Conservation (phyloP, 30 jellyfish, hydroid and myxozoan species). For the Aurelia sp. region DNA sequence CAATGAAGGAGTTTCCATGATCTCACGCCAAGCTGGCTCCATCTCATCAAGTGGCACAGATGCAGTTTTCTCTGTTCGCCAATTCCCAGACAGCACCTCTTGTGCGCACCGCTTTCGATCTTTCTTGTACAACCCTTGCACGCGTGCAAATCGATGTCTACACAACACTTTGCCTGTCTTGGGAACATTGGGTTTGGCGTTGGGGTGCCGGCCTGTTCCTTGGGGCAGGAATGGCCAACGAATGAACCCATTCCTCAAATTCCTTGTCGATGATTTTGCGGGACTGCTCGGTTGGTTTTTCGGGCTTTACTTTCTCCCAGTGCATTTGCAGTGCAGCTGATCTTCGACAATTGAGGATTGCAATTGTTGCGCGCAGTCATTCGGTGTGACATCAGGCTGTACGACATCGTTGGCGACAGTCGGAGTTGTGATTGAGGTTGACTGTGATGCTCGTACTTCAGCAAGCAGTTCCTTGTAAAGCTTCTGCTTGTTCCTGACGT, state of each 20-base stretch:
- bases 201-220: background rate
- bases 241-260: background rate
- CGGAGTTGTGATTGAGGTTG: background rate
- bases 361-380: no score
- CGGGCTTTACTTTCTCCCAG: slow-evolving; percentile 6
- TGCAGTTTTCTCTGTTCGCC: background rate
- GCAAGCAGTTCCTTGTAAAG: no score
- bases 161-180: background rate
- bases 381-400: no score
- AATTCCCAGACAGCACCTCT: slow-evolving; percentile 1
- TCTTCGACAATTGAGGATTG: no score
- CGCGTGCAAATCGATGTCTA: background rate
- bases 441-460: no score
- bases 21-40: slow-evolving; percentile 4
- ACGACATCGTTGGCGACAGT: background rate
- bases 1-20: slow-evolving; percentile 23
- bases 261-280: background rate
- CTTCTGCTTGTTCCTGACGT: no score
- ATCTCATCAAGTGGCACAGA: slow-evolving; percentile 2
- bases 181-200: background rate
- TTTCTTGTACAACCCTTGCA: slow-evolving; percentile 2
- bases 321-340: background rate
- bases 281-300: background rate
- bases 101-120: slow-evolving; percentile 3
- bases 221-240: background rate